Conservation (phyloP, 2,888 invertebrate species). For the Chrysina gloriosa region DNA sequence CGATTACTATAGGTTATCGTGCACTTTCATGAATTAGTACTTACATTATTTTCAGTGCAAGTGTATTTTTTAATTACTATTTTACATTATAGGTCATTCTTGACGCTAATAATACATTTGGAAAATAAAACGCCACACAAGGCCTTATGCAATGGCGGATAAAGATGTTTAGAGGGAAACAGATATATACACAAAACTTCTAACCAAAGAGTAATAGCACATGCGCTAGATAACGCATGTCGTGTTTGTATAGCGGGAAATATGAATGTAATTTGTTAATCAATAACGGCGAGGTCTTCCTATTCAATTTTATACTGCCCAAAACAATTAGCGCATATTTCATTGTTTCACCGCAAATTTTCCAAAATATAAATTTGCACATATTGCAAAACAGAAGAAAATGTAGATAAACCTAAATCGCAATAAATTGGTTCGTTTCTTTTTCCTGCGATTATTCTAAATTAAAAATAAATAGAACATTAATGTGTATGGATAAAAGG, state of each 20-base stretch:
- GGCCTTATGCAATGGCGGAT: slow-evolving; percentile 55
- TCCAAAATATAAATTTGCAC: too few relatives aligned
- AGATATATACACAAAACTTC: slow-evolving; percentile 43
- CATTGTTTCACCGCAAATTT: too few relatives aligned
- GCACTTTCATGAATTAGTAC: slow-evolving; percentile 33
- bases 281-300: slow-evolving; percentile 6
- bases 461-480: too few relatives aligned
- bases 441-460: too few relatives aligned
- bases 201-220: slow-evolving; percentile 39
- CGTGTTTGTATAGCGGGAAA: slow-evolving; percentile 28
- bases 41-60: slow-evolving; percentile 32
- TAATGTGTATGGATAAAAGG: too few relatives aligned
- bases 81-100: slow-evolving; percentile 37
- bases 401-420: too few relatives aligned
- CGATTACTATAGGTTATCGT: slow-evolving; percentile 10
- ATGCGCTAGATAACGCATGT: slow-evolving; percentile 41
- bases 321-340: not conserved
- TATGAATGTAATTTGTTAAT: slow-evolving; percentile 11
- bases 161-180: slow-evolving; percentile 61
- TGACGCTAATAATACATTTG: slow-evolving; percentile 35
- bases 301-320: slow-evolving; percentile 1
- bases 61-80: slow-evolving; percentile 32
- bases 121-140: slow-evolving; percentile 43
- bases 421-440: too few relatives aligned
- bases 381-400: too few relatives aligned